Evolutionary conservation across 1,140 invertebrate species (phyloP).

Genomic region (Onthophagus taurus): DNA sequence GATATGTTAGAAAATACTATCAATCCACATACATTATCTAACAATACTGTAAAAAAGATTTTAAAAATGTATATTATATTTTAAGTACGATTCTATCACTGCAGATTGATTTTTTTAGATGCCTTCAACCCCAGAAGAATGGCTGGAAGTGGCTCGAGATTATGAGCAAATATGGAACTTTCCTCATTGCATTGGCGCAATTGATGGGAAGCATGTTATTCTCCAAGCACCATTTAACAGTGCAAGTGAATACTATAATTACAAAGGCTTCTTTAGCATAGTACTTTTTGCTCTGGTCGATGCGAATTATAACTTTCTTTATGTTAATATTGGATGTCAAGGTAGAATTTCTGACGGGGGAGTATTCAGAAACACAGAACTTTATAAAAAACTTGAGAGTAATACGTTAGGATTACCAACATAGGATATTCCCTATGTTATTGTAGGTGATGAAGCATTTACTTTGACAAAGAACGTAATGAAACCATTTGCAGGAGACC

Average conservation of each 20-base stretch:
- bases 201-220: constrained; percentile 30
- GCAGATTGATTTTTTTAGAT: too few species aligned
- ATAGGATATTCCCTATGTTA: constrained; percentile 34
- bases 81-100: too few species aligned
- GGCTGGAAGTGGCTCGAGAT: too few species aligned
- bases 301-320: constrained; percentile 10
- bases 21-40: too few species aligned
- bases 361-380: constrained; percentile 28
- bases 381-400: constrained; percentile 10
- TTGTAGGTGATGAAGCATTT: constrained; percentile 30
- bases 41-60: too few species aligned
- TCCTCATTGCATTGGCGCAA: constrained; percentile 28
- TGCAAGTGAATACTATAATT: constrained; percentile 28
- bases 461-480: constrained; percentile 36
- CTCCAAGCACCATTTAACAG: not conserved
- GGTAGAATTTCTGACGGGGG: constrained; percentile 36
- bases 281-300: constrained; percentile 27
- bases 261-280: constrained; percentile 37
- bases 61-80: too few species aligned
- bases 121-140: too few species aligned
- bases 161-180: constrained; percentile 24
- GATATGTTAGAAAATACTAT: too few species aligned
- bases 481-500: constrained; percentile 38
- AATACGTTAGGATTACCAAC: constrained; percentile 16
- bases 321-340: constrained; percentile 34